Evolutionary conservation across 92 coral and sea anemone genomes (phyloP).

Genomic region (Actinernus sp.): DNA sequence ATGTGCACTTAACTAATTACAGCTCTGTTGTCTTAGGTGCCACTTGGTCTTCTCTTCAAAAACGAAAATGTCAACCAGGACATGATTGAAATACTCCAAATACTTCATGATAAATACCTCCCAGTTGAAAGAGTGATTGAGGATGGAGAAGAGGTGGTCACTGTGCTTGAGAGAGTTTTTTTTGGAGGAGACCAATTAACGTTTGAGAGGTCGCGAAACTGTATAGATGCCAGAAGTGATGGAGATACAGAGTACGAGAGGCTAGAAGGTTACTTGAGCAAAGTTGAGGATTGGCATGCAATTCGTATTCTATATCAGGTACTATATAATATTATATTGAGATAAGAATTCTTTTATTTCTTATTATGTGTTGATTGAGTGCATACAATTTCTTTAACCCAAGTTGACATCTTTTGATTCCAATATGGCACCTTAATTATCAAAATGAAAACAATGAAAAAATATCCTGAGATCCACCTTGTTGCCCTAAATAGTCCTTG

Average conservation of each 20-base stretch:
- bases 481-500: too few species aligned
- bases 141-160: not conserved
- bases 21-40: constrained; percentile 32
- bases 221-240: constrained; percentile 23
- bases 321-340: not conserved
- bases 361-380: too few species aligned
- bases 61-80: constrained; percentile 48
- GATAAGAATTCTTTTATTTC: too few species aligned
- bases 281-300: constrained; percentile 68
- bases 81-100: constrained; percentile 52
- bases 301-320: constrained; percentile 53
- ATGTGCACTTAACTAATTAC: too few species aligned
- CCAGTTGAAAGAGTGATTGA: constrained; percentile 4
- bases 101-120: constrained; percentile 40
- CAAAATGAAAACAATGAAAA: too few species aligned
- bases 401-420: too few species aligned
- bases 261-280: constrained; percentile 37
- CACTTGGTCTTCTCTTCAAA: constrained; percentile 48
- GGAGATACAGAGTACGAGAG: constrained; percentile 28
- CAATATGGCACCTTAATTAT: too few species aligned
- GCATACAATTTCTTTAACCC: too few species aligned
- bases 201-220: constrained; percentile 15
- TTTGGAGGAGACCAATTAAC: constrained; percentile 52
- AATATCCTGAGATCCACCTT: too few species aligned
- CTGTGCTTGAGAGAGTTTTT: not conserved